Conservation (phyloP, 1,140 invertebrate species). For the Pseudomyrmex gracilis region DNA sequence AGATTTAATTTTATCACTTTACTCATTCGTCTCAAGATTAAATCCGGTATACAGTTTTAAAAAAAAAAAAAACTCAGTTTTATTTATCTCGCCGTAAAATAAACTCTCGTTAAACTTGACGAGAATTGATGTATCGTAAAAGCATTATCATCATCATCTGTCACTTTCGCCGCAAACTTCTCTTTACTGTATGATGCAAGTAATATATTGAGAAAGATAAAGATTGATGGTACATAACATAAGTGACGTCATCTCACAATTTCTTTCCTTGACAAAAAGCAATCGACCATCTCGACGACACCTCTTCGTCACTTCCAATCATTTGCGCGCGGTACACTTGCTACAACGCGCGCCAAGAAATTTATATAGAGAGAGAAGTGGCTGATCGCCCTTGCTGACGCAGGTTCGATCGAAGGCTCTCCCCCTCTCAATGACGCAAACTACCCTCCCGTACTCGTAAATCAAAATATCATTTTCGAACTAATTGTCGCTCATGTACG, state of each 20-base stretch:
- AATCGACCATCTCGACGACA: slow-evolving; percentile 11
- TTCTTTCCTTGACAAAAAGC: slow-evolving; percentile 12
- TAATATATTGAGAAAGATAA: slow-evolving; percentile 22
- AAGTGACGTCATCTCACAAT: slow-evolving; percentile 42
- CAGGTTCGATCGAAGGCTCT: slow-evolving; percentile 23
- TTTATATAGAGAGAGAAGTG: not conserved
- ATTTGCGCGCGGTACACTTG: not conserved
- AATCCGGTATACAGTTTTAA: too few species aligned
- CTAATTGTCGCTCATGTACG: slow-evolving; percentile 11
- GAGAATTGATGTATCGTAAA: not conserved
- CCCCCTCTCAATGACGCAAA: slow-evolving; percentile 33
- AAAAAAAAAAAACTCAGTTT: not conserved
- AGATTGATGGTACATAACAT: slow-evolving; percentile 15
- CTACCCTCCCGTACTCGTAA: not conserved
- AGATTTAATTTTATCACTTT: too few species aligned
- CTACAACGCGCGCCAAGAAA: not conserved
- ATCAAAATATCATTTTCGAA: slow-evolving; percentile 55
- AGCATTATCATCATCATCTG: not conserved
- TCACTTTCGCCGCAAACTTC: not conserved
- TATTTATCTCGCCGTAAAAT: not conserved
- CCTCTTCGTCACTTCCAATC: not conserved
- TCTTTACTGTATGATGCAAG: not conserved
- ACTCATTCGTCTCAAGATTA: not conserved
- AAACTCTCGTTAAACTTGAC: not conserved
- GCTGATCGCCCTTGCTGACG: slow-evolving; percentile 27